These are phyloP conservation scores for Nemopilema nomurai DNA, from an alignment of 30 jellyfish, hydroid and myxozoan species.

Conservation along the genomic window DNA sequence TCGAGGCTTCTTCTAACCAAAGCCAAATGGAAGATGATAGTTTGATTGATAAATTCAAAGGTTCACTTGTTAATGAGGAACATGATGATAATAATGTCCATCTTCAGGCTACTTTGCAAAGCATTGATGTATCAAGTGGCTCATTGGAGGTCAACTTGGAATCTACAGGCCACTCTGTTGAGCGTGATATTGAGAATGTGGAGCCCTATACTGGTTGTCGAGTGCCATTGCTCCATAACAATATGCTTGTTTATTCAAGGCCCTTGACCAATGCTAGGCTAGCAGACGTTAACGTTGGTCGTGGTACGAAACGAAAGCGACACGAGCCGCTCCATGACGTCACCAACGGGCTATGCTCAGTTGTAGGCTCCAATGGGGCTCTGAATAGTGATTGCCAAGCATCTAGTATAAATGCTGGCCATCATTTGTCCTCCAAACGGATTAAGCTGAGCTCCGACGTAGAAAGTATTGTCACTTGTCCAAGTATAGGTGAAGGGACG, in stretches of 20 bases:
- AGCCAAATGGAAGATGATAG: not conserved
- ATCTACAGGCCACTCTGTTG: too few relatives aligned
- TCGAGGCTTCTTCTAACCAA: not conserved
- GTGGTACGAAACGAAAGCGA: not conserved
- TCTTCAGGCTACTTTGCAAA: not conserved
- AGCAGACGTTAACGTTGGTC: not conserved
- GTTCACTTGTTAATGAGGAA: not conserved
- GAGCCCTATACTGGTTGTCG: too few relatives aligned
- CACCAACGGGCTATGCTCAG: not conserved
- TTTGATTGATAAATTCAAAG: not conserved
- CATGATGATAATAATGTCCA: not conserved
- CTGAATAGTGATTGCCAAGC: too few relatives aligned
- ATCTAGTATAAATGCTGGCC: not conserved
- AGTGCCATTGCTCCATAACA: too few relatives aligned
- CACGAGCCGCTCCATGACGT: not conserved
- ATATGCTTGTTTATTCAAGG: not conserved
- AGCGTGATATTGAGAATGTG: too few relatives aligned
- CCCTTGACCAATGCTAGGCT: not conserved
- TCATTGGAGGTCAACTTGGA: not conserved
- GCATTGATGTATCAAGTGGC: not conserved
- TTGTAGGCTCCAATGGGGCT: not conserved
- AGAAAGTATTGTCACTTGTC: not conserved
- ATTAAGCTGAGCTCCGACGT: not conserved
- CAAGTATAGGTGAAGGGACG: not conserved
- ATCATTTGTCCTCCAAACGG: not conserved